Evolutionary conservation across 2,113 vertebrate genomes (phyloP).

Genomic region (Lepus americanus): DNA sequence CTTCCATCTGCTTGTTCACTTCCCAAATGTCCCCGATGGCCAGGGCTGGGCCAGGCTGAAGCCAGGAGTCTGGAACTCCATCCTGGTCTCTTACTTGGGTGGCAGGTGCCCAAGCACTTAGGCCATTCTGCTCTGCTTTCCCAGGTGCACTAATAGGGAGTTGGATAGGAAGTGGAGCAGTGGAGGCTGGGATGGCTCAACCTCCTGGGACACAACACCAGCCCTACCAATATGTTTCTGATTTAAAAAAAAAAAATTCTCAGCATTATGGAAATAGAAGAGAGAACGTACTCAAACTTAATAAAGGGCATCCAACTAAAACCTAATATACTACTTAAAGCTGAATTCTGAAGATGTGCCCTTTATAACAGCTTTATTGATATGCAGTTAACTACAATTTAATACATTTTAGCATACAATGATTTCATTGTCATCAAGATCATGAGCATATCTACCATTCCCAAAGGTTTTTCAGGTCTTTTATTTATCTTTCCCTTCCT

Average conservation of each 20-base stretch:
- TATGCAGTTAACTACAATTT: background rate
- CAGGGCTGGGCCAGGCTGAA: too few species aligned
- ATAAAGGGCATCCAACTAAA: conserved; percentile 13
- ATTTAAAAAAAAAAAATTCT: background rate
- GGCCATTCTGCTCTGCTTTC: too few species aligned
- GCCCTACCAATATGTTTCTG: too few species aligned
- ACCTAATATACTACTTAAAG: conserved; percentile 9
- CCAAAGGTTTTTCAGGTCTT: background rate
- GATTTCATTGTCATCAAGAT: background rate
- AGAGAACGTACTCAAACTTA: background rate
- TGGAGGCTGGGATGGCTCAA: too few species aligned
- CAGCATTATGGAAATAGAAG: conserved; percentile 1
- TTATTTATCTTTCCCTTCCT: background rate
- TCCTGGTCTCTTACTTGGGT: too few species aligned
- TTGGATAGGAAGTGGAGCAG: too few species aligned
- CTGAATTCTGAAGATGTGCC: conserved; percentile 18
- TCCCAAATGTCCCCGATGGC: too few species aligned
- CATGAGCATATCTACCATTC: background rate
- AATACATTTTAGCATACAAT: background rate
- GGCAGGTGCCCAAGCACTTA: too few species aligned
- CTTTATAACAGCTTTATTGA: background rate
- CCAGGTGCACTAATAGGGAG: too few species aligned
- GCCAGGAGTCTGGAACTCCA: too few species aligned
- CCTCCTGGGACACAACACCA: too few species aligned
- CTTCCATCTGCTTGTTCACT: too few species aligned